Evolutionary conservation across 2,888 invertebrate species (phyloP), one percentile per base, ranked within the genome.

Genomic region (Hypolimnas misippus): DNA sequence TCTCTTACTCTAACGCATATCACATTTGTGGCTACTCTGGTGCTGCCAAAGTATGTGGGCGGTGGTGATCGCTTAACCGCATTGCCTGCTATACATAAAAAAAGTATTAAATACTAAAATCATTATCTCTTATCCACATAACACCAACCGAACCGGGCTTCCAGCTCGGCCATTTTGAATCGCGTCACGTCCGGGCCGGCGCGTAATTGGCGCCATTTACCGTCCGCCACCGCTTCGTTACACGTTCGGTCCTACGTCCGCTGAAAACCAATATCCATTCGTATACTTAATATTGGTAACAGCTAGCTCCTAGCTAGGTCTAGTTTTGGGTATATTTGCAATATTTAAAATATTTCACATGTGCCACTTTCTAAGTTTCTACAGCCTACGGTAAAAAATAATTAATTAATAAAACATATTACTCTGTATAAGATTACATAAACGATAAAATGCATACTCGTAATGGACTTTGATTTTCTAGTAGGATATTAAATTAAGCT

Each of bases 161-260:
- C 67, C 65, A 63, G 60, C 62, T 70, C 74, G 73, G 76, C 80
- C 79, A 84, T 91, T 87, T 79, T 73, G 76, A 83, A 82, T 76
- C 92, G 77, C 71, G 75, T 86, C 91, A 91, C 91, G 91, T 90
- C 79, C 77, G 79, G 87, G 86, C 82, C 87, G 84, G 73, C 78
- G 79, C 82, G 89, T 91, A 91, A 91, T 91, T 92, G 91, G 85
- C 82, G 79, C 87, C 87, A 85, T 91, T 89, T 87, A 85, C 84
- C 82, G 82, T 79, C 82, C 81, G 77, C 81, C n/a, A n/a, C n/a
- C 75, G 75, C 74, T 76, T 81, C 78, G 80, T 71, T 75, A 73
- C 74, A 73, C 73, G 73, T 69, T 72, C 73, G 66, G 73, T 70
- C 72, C 72, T 67, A 67, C 72, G 73, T 71, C 75, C 73, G 69